Evolutionary conservation across 2,113 vertebrate species (phyloP).

Genomic region (Accipiter virgatus): DNA sequence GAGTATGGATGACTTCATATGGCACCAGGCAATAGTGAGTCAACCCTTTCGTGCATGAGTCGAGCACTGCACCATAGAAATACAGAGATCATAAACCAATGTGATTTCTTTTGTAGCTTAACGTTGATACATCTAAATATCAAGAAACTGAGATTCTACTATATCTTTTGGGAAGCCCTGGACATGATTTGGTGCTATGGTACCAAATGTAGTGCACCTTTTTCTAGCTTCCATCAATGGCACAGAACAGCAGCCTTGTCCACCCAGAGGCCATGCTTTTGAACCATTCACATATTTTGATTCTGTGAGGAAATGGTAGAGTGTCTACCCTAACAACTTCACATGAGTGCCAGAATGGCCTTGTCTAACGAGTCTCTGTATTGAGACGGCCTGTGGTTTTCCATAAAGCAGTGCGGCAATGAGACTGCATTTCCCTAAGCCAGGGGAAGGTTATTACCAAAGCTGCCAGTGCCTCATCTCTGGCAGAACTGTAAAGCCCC

Average conservation of each 20-base stretch:
- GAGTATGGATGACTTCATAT: background rate
- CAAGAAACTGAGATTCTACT: background rate
- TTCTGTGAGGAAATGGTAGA: background rate
- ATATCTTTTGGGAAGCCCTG: background rate
- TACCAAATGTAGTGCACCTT: background rate
- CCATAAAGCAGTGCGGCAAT: background rate
- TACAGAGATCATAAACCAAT: background rate
- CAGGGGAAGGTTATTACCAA: background rate
- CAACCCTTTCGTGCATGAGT: background rate
- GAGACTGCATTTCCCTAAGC: background rate
- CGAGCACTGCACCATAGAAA: background rate
- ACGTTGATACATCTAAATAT: background rate
- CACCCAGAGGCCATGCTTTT: background rate
- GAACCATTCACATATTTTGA: background rate
- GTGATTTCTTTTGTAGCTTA: background rate
- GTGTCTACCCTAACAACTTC: background rate
- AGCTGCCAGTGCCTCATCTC: background rate
- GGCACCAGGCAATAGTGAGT: background rate
- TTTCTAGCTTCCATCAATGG: background rate
- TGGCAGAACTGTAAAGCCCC: background rate
- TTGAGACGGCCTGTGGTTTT: background rate
- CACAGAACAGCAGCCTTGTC: background rate
- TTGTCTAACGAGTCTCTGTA: background rate
- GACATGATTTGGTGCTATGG: background rate
- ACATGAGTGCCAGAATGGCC: rapidly evolving